A percentile compares a stretch with the other conserved stretches of the same genome.
Conservation (phyloP, 2,113 vertebrate species). For the Callorhinus ursinus region DNA sequence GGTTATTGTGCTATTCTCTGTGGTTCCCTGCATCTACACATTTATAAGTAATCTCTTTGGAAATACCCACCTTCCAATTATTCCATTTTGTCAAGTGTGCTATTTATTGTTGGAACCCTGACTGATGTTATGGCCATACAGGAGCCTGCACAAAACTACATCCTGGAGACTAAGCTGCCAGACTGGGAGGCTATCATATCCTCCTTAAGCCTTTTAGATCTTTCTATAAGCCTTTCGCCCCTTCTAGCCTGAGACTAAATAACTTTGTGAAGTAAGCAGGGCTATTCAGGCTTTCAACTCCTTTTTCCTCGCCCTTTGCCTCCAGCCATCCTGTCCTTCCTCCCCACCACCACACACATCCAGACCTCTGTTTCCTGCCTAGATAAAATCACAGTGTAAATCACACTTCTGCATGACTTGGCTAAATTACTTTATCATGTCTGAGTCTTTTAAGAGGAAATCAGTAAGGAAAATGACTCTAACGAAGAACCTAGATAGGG, state of each 20-base stretch:
- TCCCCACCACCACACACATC: not conserved
- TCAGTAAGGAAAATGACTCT: slow-evolving; percentile 50
- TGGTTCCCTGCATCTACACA: not conserved
- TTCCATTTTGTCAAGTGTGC: slow-evolving; percentile 12
- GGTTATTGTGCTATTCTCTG: slow-evolving; percentile 1
- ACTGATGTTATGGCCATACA: not conserved
- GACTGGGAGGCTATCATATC: not conserved
- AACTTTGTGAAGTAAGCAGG: slow-evolving; percentile 3
- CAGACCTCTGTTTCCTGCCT: not conserved
- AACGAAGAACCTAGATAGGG: not conserved
- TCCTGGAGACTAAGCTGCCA: not conserved
- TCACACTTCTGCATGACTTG: slow-evolving; percentile 2
- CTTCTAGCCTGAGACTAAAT: not conserved
- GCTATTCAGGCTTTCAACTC: slow-evolving; percentile 16
- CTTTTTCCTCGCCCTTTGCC: not conserved
- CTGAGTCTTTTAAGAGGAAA: slow-evolving; percentile 27
- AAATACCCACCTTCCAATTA: slow-evolving; percentile 15
- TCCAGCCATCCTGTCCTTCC: not conserved
- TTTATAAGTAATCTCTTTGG: slow-evolving; percentile 35
- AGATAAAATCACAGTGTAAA: slow-evolving; percentile 44
- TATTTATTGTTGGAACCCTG: slow-evolving; percentile 7
- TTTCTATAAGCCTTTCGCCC: not conserved
- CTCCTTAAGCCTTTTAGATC: slow-evolving; percentile 1
- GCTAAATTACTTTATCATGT: slow-evolving; percentile 13
- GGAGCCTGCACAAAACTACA: not conserved